Percentiles rank a stretch among this genome's conserved stretches.
phyloP scores from a whole-genome alignment of 2,888 invertebrate species.

The Phaedon cochleariae region DNA sequence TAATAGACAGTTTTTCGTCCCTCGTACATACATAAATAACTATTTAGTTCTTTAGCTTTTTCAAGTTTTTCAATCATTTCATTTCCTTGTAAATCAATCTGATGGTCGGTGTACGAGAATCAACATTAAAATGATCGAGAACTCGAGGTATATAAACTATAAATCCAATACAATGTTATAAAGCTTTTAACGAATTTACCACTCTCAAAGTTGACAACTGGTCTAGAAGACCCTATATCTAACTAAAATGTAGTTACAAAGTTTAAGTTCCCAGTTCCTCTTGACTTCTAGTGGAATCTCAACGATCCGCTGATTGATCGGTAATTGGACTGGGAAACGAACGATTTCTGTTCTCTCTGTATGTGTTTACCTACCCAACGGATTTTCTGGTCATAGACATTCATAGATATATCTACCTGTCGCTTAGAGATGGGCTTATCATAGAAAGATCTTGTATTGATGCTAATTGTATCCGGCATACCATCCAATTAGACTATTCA shows the following conservation, averaged over 20 bases:
- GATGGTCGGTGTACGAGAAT: too few species aligned
- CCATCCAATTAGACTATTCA: conserved; percentile 42
- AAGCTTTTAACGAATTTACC: too few species aligned
- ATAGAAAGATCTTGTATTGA: conserved; percentile 34
- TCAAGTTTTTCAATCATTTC: too few species aligned
- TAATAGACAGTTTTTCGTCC: too few species aligned
- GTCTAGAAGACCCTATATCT: too few species aligned
- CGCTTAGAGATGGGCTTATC: conserved; percentile 28
- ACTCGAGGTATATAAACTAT: too few species aligned
- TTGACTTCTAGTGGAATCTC: neutral
- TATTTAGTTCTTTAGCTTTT: too few species aligned
- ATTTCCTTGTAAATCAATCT: too few species aligned
- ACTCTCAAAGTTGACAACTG: too few species aligned
- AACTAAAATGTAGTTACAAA: neutral
- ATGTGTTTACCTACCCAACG: conserved; percentile 18
- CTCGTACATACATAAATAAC: too few species aligned
- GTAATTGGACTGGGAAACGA: conserved; percentile 15
- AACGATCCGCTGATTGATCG: neutral
- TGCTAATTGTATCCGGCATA: conserved; percentile 45
- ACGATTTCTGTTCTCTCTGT: neutral
- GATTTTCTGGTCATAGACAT: conserved; percentile 17
- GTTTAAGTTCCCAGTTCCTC: neutral
- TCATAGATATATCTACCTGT: conserved; percentile 26
- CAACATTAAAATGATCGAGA: too few species aligned
- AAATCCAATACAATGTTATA: too few species aligned